A percentile compares a stretch with the other conserved stretches of the same genome.
Conservation (phyloP, 1,140 invertebrate genomes). For the Liolophura sinensis region DNA sequence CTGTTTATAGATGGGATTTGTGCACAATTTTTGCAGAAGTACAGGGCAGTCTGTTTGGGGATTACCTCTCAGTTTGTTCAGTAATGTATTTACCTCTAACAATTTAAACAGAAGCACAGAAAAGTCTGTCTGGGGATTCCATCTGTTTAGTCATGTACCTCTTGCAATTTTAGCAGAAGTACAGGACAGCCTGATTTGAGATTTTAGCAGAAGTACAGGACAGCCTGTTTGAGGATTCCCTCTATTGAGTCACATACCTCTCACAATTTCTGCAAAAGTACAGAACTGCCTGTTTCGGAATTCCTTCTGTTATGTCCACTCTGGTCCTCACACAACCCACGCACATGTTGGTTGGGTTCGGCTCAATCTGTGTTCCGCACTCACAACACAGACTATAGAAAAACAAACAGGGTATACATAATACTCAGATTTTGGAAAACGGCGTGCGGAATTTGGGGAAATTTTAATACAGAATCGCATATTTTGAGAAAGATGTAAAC, state of each 20-base stretch:
- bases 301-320: conserved; percentile 94
- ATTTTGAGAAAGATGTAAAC: background rate
- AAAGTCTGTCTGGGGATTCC: conserved; percentile 88
- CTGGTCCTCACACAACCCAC: conserved; percentile 86
- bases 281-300: conserved; percentile 80
- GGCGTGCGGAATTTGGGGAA: background rate
- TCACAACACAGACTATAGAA: conserved; percentile 63
- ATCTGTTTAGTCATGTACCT: conserved; percentile 67
- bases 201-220: background rate
- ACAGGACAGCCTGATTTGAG: conserved; percentile 75
- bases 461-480: too few relatives aligned
- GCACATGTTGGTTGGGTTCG: conserved; percentile 98
- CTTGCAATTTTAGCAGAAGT: conserved; percentile 77
- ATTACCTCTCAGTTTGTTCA: background rate
- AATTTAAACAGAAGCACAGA: conserved; percentile 71
- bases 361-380: conserved; percentile 72
- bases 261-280: conserved; percentile 77
- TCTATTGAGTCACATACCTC: conserved; percentile 28
- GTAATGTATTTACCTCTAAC: conserved; percentile 62
- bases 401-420: conserved; percentile 12
- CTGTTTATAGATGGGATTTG: conserved; percentile 67
- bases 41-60: conserved; percentile 75
- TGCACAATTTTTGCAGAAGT: conserved; percentile 77
- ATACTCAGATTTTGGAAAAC: background rate
- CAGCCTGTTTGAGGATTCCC: background rate